Conservation (phyloP, 2,113 vertebrate genomes). For the Regulus satrapa region DNA sequence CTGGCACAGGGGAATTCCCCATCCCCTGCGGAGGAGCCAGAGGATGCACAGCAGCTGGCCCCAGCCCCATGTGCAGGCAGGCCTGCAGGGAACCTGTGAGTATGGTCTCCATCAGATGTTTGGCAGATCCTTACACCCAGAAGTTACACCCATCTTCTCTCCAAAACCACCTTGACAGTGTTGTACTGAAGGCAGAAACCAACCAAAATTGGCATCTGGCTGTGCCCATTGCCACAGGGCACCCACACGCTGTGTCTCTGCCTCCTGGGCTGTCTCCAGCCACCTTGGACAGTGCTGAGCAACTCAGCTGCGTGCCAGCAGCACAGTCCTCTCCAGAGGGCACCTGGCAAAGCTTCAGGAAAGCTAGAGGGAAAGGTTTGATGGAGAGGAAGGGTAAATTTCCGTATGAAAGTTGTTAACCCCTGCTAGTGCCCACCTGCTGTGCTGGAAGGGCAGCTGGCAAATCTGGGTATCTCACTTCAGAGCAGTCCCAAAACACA, state of each 20-base stretch:
- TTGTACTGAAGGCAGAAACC: background rate
- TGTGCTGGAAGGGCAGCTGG: background rate
- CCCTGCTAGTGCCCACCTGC: background rate
- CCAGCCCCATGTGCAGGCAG: fast-evolving
- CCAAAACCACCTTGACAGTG: fast-evolving
- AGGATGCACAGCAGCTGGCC: background rate
- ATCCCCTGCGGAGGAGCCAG: background rate
- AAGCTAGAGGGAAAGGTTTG: background rate
- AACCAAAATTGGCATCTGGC: background rate
- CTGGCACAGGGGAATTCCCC: background rate
- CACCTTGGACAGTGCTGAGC: background rate
- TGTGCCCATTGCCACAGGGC: background rate
- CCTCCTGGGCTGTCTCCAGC: background rate
- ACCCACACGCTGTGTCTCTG: background rate
- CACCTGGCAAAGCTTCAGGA: background rate
- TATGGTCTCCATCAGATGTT: fast-evolving
- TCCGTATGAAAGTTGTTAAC: background rate
- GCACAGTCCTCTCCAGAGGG: background rate
- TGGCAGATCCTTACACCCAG: background rate
- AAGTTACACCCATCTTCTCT: background rate
- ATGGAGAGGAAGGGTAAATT: background rate
- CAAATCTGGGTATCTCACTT: fast-evolving
- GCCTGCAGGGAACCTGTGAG: background rate
- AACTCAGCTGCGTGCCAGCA: background rate
- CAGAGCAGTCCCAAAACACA: background rate